Conservation (phyloP, 2,113 vertebrate species). For the Ailurus styani region DNA sequence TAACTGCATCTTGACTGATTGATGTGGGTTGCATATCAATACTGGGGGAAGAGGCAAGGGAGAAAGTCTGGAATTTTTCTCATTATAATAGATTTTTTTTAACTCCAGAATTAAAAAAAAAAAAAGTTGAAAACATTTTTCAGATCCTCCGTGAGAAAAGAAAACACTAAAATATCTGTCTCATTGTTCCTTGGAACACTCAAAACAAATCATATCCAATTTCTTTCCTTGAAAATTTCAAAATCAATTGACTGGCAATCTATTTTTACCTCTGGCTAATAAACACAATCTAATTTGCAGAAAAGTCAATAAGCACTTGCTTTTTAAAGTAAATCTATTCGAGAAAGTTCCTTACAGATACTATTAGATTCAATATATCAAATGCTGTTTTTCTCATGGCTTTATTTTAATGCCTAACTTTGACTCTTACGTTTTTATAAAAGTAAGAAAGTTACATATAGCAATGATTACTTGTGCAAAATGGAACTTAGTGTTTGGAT, state of each 20-base stretch:
- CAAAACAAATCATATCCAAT: not conserved
- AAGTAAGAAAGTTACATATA: not conserved
- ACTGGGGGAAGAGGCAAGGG: not conserved
- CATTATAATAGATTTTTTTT: not conserved
- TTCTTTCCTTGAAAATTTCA: not conserved
- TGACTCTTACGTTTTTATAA: not conserved
- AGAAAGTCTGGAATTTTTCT: not conserved
- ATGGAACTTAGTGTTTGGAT: not conserved
- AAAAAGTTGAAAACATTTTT: not conserved
- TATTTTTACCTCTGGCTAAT: not conserved
- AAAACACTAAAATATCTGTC: not conserved
- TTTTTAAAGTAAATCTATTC: not conserved
- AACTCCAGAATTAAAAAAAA: not conserved
- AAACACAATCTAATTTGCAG: not conserved
- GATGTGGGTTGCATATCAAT: not conserved
- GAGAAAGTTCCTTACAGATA: not conserved
- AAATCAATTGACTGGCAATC: conserved; percentile 1
- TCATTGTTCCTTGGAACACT: not conserved
- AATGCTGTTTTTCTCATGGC: not conserved
- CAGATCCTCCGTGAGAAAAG: not conserved
- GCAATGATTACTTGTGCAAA: not conserved
- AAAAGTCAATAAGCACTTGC: not conserved
- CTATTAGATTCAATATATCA: not conserved
- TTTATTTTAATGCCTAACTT: not conserved
- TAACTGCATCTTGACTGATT: not conserved